A percentile compares a stretch with the other conserved stretches of the same genome.
These are phyloP conservation scores for Calcarius lapponicus DNA, from an alignment of 2,797 vertebrate species.

Conservation along the genomic window DNA sequence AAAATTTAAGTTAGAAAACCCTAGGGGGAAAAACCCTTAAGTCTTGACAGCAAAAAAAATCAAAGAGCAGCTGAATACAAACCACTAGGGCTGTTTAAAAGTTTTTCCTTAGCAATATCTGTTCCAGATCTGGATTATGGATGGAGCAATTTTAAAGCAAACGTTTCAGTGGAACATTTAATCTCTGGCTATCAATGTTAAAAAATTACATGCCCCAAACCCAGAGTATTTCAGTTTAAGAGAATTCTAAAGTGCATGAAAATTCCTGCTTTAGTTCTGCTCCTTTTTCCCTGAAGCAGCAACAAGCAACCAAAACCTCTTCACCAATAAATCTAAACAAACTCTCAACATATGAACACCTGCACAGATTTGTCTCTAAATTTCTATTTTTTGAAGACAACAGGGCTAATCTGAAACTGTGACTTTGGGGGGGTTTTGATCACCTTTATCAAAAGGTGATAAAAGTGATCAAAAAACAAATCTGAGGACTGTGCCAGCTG, in stretches of 20 bases:
- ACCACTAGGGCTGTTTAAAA: background rate
- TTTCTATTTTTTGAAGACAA: background rate
- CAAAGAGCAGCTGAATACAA: background rate
- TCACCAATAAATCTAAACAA: background rate
- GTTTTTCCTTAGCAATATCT: background rate
- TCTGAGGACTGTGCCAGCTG: background rate
- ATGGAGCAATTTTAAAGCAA: background rate
- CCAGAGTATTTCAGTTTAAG: background rate
- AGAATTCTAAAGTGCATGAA: background rate
- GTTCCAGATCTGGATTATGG: background rate
- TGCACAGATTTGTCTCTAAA: background rate
- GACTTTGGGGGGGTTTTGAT: background rate
- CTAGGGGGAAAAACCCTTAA: background rate
- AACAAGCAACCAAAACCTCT: background rate
- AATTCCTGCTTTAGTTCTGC: background rate
- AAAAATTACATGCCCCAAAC: background rate
- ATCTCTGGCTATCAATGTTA: background rate
- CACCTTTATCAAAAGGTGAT: background rate
- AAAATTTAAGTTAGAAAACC: background rate
- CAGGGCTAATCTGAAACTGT: background rate
- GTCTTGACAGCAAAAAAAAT: background rate
- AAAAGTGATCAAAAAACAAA: too few relatives aligned
- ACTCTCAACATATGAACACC: accelerated
- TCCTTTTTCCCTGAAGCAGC: background rate
- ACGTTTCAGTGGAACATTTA: background rate